Percentiles rank a stretch among this genome's conserved stretches.
Conservation (phyloP, 2,888 invertebrate species). For the Callinectes sapidus region DNA sequence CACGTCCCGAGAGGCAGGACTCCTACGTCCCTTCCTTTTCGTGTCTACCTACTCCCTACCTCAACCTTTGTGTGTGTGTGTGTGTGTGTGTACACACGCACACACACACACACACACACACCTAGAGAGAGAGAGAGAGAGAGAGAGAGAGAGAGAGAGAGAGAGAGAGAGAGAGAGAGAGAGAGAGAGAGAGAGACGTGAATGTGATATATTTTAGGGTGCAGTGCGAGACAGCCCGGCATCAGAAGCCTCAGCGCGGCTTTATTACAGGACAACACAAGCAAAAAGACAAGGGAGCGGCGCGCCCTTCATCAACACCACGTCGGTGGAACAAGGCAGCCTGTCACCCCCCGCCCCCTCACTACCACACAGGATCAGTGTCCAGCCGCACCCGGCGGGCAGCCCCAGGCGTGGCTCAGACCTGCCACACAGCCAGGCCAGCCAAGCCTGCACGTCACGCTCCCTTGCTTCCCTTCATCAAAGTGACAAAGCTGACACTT, state of each 20-base stretch:
- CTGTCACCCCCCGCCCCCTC: neutral
- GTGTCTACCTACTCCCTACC: neutral
- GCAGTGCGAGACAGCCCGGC: neutral
- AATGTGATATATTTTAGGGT: neutral
- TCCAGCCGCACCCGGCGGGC: neutral
- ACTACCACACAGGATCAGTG: neutral
- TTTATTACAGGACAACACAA: neutral
- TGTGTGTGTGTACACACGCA: no score
- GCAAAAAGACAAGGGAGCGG: neutral
- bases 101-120: neutral
- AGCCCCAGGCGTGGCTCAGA: neutral
- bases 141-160: neutral
- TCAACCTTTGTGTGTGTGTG: neutral
- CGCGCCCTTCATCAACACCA: constrained; percentile 6
- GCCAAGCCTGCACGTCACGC: neutral
- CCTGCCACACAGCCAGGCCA: neutral
- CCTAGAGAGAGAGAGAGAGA: neutral
- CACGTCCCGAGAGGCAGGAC: neutral
- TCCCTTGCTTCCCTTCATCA: neutral
- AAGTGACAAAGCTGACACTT: neutral
- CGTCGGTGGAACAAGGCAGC: neutral
- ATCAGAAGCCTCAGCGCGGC: neutral
- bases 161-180: neutral
- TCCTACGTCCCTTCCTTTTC: neutral
- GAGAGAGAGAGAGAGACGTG: neutral